Evolutionary conservation across 2,797 vertebrate species (phyloP), one percentile per base, ranked within the genome.

Genomic region (Gymnoscopelus microlampas): DNA sequence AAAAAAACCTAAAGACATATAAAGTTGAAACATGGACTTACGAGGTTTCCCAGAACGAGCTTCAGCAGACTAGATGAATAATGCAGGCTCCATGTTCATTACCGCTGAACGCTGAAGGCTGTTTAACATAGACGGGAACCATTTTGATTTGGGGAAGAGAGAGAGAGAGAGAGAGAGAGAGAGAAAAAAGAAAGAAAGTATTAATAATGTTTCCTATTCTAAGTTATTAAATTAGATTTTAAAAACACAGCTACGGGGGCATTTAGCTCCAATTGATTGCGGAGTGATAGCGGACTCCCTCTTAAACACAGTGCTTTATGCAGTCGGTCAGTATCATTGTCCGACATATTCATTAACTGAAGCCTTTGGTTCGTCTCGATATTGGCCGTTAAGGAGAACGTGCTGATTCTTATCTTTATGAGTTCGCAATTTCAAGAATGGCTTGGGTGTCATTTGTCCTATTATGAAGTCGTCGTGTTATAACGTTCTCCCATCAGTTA

Each of bases 171-270:
- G 32, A 35, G 32, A 35, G 32, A 35, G 32, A 35, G 5, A 35
- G 32, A 35, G 5, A 50, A 13, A 13, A 13, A 87, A 90, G 89
- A 91, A 54, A 96, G 96, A 93, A 98, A 96, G 96, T 97, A 96
- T 97, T 98, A 97, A 97, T 98, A 98, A 98, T 97, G 97, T 97
- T 98, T 97, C 95, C 95, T 96, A 97, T 98, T 97, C 97, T 96
- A 98, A 97, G 97, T 98, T 98, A 96, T 96, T 97, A 98, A 98
- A 98, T 99, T 98, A 98, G 97, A 97, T 98, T 98, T 94, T 95
- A 96, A 98, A 97, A 98, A 96, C 96, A 96, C 96, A 95, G 96
- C 97, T 97, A 92, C 90, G 90, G 97, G 97, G 97, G 97, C 96
- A 93, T 95, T 96, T 95, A 95, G 95, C 95, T 96, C 95, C 96